Base-by-base conservation (phyloP, 2,888 invertebrate species). In the Philonicus albiceps region DNA sequence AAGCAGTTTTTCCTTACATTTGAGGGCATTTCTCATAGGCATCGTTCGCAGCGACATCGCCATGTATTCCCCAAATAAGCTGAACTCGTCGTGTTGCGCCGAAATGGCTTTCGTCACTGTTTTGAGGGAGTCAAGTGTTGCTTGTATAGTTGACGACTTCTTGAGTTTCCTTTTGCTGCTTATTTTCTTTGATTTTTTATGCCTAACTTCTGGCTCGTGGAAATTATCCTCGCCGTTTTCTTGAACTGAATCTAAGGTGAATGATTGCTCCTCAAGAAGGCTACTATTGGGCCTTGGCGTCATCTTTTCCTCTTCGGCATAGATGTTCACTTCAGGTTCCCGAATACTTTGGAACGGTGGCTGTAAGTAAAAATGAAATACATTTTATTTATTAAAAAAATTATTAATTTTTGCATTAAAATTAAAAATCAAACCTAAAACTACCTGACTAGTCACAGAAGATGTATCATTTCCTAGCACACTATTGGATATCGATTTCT, bases 41-140 rank as follows among this genome's bases (percentile, higher is more conserved):
- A 83, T 83, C 22, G 83, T 83, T 16, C 83, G n/a, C 2, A 83
- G 27, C 7, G 83, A 83, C 83, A 83, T 83, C 19, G 83, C 83
- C 64, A 83, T 83, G 22, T 83, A 83, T 64, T 83, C 83, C 16
- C 83, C 83, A 13, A 83, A 83, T 16, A 83, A 34, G 16, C 34
- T 83, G 49, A 64, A 83, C 19, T 83, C 83, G 16, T 83, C 83
- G 37, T 83, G 83, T 34, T 55, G 55, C 13, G 72, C 37, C 34
- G 83, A 72, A 43, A 83, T 83, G 1, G 83, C 83, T 27, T 83
- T 83, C 4, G 83, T 83, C 22, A 83, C 83, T 37, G 83, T 83
- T 37, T 83, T 55, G 0, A 83, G 72, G 19, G 83, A 83, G 1
- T 83, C 37, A 19, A 83, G 64, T 19, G 83, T 83, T 64, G 83